phyloP scores from a whole-genome alignment of 2,113 vertebrate species.

The Hemiprocne comata region DNA sequence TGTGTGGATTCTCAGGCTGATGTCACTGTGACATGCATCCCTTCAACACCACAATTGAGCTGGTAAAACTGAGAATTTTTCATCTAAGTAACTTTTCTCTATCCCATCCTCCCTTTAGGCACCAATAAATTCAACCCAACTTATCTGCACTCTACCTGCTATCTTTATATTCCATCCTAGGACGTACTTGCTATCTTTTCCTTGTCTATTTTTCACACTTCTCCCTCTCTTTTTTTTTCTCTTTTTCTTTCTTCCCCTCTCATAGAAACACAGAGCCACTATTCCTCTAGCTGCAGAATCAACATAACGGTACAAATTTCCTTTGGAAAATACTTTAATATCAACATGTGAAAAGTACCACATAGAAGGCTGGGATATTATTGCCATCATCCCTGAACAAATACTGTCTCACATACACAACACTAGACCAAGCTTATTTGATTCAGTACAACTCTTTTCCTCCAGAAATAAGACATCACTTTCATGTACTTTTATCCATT shows the following conservation, averaged over 20 bases:
- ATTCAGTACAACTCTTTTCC: neutral
- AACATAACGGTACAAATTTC: neutral
- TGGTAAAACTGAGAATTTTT: neutral
- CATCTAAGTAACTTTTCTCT: neutral
- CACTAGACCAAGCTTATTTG: neutral
- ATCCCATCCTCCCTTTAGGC: neutral
- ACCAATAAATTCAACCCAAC: neutral
- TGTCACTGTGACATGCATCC: neutral
- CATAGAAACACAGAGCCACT: neutral
- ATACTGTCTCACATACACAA: neutral
- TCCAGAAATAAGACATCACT: neutral
- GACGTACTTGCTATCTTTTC: neutral
- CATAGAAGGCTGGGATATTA: neutral
- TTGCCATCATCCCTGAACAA: neutral
- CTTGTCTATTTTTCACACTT: neutral
- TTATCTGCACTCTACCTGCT: neutral
- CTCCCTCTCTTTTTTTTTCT: neutral
- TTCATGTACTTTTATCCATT: neutral
- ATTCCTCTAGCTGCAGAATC: neutral
- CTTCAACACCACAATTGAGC: neutral
- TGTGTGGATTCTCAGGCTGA: neutral
- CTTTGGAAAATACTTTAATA: neutral
- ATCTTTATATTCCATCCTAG: too few relatives aligned
- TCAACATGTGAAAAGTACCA: neutral
- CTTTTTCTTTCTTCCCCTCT: neutral